Conservation (phyloP, 2,113 vertebrate species). For the Zootoca vivipara region DNA sequence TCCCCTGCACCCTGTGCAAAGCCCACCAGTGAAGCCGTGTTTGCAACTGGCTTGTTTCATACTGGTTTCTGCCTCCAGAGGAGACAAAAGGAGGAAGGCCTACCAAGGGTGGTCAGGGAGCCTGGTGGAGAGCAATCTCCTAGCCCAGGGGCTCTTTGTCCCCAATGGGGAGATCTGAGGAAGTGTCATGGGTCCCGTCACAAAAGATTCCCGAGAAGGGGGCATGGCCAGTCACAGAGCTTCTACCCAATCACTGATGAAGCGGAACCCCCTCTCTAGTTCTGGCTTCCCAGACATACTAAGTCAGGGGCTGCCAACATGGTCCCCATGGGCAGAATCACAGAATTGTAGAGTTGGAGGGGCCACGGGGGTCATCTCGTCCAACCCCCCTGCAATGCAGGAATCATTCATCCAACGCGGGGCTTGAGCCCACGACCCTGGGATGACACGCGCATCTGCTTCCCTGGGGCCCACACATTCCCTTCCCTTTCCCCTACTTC, state of each 20-base stretch:
- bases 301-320: too few species aligned
- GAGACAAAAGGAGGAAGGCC: not conserved
- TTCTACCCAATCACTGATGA: not conserved
- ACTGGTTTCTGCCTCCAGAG: not conserved
- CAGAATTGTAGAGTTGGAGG: too few species aligned
- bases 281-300: not conserved
- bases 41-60: not conserved
- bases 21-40: rapidly evolving
- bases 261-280: too few species aligned
- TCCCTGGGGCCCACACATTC: not conserved
- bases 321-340: too few species aligned
- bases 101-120: not conserved
- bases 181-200: not conserved
- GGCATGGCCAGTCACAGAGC: not conserved
- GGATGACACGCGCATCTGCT: too few species aligned
- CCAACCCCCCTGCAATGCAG: too few species aligned
- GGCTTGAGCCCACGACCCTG: too few species aligned
- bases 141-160: not conserved
- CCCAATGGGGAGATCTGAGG: not conserved
- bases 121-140: not conserved
- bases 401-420: too few species aligned
- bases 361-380: too few species aligned
- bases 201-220: not conserved
- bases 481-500: too few species aligned
- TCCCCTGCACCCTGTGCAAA: not conserved